Percentiles rank a stretch among this genome's conserved stretches.
phyloP scores from a whole-genome alignment of 2,797 vertebrate species.

The Microchirus variegatus region DNA sequence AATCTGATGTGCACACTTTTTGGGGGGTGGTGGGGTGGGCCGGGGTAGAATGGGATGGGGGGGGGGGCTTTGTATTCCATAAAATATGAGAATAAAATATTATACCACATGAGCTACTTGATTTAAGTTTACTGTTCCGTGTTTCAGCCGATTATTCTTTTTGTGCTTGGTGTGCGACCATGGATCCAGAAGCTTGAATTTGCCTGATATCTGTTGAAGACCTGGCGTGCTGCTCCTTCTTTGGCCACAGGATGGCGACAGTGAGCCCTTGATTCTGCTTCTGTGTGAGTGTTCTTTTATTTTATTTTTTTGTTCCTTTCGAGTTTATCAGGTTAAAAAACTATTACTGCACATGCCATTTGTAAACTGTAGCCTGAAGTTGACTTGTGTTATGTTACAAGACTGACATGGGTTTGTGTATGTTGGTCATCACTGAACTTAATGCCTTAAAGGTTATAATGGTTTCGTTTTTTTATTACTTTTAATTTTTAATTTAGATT shows the following conservation, averaged over 20 bases:
- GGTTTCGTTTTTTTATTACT: too few species aligned
- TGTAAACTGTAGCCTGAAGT: slow-evolving; percentile 17
- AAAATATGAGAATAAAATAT: slow-evolving; percentile 81
- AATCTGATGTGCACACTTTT: slow-evolving; percentile 64
- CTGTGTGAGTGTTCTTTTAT: slow-evolving; percentile 4
- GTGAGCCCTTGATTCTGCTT: slow-evolving; percentile 9
- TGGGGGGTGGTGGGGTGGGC: background rate
- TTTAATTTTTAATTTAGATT: too few species aligned
- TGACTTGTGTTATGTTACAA: background rate
- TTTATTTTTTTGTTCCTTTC: background rate
- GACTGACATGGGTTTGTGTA: background rate
- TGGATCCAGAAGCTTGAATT: background rate
- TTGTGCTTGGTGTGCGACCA: too few species aligned
- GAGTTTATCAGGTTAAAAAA: slow-evolving; percentile 21
- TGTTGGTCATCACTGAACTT: background rate
- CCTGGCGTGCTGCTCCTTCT: background rate
- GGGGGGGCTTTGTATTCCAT: slow-evolving; percentile 75
- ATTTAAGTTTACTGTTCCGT: background rate
- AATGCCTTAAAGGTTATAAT: too few species aligned
- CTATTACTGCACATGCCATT: slow-evolving; percentile 25
- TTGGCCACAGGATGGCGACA: slow-evolving; percentile 49
- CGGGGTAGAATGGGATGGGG: background rate
- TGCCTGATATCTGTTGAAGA: too few species aligned
- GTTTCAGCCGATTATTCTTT: background rate
- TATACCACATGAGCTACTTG: slow-evolving; percentile 60